Base-by-base conservation (phyloP, 2,113 vertebrate genomes). In the Steatornis caripensis region DNA sequence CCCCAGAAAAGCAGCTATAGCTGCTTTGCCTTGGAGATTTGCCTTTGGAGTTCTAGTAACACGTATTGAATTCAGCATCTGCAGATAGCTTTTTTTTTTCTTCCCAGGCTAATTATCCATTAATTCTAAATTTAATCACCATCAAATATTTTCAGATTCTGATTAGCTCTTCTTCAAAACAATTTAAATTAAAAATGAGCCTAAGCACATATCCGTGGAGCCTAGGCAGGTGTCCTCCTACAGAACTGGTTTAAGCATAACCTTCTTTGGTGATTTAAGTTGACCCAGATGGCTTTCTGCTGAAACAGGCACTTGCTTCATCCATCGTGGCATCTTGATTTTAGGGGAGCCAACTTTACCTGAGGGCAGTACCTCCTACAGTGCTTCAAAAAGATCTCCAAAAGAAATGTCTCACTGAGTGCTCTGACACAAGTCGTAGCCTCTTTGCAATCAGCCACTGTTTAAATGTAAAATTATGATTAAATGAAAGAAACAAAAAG, bases 141-240 rank as follows among this genome's bases (percentile, higher is more conserved):
- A n/a, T 57, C 66, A 91, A 94, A 91, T 92, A 93, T 93, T 94
- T 96, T 93, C 46, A 53, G 55, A 64, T 82, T 95, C 69, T 93
- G 76, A 96, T 92, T 93, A 95, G 51, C 48, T 78, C 21, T 37
- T 51, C 72, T 81, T 90, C 51, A 84, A 94, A 96, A 88, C 51
- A 90, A 71, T 89, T 71, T 71, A 82, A 93, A 95, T 91, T 84
- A 82, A 79, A 95, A 76, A 66, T 54, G 48, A 93, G 70, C 51
- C 58, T 89, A 77, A 88, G 45, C 45, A 79, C 26, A 32, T 30
- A 72, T 34, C 18, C 57, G 21, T 69, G 65, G 24, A 61, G 69
- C 37, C 57, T 94, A 75, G 89, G 32, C 84, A 91, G 84, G 54
- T 88, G 87, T 90, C 74, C 81, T 91, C 74, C 84, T 85, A 55